A percentile compares a stretch with the other conserved stretches of the same genome.
Evolutionary conservation across 1,140 invertebrate genomes (phyloP).

Genomic region (Megalopta genalis): DNA sequence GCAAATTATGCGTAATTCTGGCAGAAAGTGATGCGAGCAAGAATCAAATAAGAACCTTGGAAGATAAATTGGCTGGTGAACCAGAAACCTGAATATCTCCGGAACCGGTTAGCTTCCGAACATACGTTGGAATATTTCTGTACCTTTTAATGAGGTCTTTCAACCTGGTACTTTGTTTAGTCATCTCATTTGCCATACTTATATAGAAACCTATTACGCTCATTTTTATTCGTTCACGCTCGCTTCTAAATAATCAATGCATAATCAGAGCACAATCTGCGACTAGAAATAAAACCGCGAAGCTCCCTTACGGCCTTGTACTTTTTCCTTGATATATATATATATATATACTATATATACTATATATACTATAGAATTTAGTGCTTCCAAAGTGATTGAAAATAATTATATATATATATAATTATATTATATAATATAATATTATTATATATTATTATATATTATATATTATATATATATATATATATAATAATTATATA

Average conservation of each 20-base stretch:
- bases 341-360: too few relatives aligned
- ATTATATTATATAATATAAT: too few relatives aligned
- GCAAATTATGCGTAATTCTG: neutral
- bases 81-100: slow-evolving; percentile 17
- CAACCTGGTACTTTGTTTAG: neutral
- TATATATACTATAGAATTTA: too few relatives aligned
- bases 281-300: too few relatives aligned
- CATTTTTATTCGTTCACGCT: neutral
- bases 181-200: slow-evolving; percentile 2
- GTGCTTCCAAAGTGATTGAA: too few relatives aligned
- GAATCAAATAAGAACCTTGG: neutral
- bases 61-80: slow-evolving; percentile 1
- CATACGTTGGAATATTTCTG: slow-evolving; percentile 15
- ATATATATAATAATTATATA: too few relatives aligned
- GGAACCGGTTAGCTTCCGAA: slow-evolving; percentile 32
- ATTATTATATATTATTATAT: too few relatives aligned
- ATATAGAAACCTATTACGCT: neutral
- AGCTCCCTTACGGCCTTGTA: too few relatives aligned
- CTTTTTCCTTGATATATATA: too few relatives aligned
- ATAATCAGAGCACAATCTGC: neutral
- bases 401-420: too few relatives aligned
- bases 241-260: neutral
- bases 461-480: too few relatives aligned
- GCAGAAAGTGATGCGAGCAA: neutral
- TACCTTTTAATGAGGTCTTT: neutral